phyloP scores from a whole-genome alignment of 2,113 vertebrate genomes.

The Pterocles burchelli region DNA sequence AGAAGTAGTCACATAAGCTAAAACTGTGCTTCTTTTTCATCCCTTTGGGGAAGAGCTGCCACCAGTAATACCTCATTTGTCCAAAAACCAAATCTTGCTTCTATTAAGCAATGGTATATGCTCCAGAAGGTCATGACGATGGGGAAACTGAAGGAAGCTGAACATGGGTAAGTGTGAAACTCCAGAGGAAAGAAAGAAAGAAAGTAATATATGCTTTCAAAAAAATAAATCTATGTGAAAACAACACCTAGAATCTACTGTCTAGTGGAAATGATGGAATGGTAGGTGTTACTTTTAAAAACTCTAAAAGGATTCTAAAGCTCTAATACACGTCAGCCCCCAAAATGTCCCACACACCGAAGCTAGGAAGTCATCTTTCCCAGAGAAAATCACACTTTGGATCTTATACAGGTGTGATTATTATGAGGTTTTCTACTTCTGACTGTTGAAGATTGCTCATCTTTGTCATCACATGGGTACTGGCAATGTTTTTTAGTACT shows the following conservation, averaged over 20 bases:
- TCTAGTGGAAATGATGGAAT: background rate
- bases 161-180: background rate
- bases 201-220: background rate
- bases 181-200: background rate
- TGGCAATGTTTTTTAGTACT: background rate
- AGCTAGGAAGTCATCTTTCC: background rate
- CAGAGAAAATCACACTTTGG: background rate
- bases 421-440: background rate
- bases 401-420: background rate
- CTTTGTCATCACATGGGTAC: background rate
- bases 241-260: background rate
- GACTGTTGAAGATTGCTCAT: background rate
- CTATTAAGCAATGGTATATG: background rate
- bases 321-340: background rate
- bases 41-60: background rate
- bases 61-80: background rate
- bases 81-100: background rate
- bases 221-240: background rate
- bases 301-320: background rate
- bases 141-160: background rate
- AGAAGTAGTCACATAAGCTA: background rate
- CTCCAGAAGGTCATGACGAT: background rate
- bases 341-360: background rate
- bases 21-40: background rate
- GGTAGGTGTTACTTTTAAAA: background rate